Percentiles rank a stretch among this genome's conserved stretches.
These are phyloP conservation scores for Cheilosia urbana DNA, from an alignment of 2,888 invertebrate species.

Conservation along the genomic window DNA sequence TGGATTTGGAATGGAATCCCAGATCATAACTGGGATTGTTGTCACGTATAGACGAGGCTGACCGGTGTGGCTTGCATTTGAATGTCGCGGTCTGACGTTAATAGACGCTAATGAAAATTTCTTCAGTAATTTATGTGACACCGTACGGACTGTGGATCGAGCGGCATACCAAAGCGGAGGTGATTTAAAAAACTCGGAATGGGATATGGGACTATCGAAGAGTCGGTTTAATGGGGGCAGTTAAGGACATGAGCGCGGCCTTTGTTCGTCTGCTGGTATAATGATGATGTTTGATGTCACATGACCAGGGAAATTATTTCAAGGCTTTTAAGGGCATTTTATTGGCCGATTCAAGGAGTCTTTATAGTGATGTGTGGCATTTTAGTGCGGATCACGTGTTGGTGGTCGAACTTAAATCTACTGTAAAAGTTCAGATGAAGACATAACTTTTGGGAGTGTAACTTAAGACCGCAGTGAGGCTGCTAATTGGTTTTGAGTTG, in stretches of 20 bases:
- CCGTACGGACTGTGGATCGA: slow-evolving; percentile 58
- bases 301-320: background rate
- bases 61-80: slow-evolving; percentile 71
- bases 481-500: too few relatives aligned
- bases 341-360: slow-evolving; percentile 35
- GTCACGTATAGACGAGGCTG: slow-evolving; percentile 68
- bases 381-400: slow-evolving; percentile 29
- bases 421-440: too few relatives aligned
- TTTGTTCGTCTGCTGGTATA: slow-evolving; percentile 16
- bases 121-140: slow-evolving; percentile 68
- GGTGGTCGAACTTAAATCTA: too few relatives aligned
- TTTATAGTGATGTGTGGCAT: slow-evolving; percentile 18
- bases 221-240: slow-evolving; percentile 31
- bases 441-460: too few relatives aligned
- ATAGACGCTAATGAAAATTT: slow-evolving; percentile 74
- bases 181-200: slow-evolving; percentile 47
- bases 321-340: slow-evolving; percentile 9
- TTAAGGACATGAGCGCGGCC: slow-evolving; percentile 62
- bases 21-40: slow-evolving; percentile 53
- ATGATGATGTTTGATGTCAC: background rate
- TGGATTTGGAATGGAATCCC: slow-evolving; percentile 17
- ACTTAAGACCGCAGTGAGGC: too few relatives aligned
- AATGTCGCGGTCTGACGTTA: slow-evolving; percentile 72
- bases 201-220: slow-evolving; percentile 10
- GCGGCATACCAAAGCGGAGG: slow-evolving; percentile 65